These are phyloP conservation scores for Danio aesculapii DNA, from an alignment of 2,797 vertebrate genomes.

Conservation along the genomic window DNA sequence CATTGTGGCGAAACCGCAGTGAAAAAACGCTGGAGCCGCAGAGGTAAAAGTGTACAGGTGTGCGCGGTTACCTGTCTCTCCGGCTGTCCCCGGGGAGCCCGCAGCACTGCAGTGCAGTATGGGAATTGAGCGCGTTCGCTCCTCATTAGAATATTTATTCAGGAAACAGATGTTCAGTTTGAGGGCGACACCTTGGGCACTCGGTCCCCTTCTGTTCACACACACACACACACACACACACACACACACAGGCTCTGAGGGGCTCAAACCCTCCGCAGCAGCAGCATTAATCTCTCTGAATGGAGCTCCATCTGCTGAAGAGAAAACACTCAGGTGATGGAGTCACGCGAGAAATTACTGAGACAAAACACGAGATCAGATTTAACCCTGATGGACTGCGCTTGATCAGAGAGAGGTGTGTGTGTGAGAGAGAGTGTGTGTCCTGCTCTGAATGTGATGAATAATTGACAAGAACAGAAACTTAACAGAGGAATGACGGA, in stretches of 20 bases:
- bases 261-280: conserved; percentile 69
- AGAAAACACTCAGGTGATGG: conserved; percentile 18
- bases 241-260: conserved; percentile 43
- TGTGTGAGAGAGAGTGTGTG: conserved; percentile 65
- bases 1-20: too few species aligned
- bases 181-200: conserved; percentile 81
- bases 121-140: conserved; percentile 67
- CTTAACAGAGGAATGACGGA: conserved; percentile 71
- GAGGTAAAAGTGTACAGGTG: conserved; percentile 23
- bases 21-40: not conserved
- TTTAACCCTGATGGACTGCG: conserved; percentile 21
- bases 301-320: conserved; percentile 33
- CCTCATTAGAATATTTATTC: conserved; percentile 84
- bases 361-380: conserved; percentile 22
- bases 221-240: conserved; percentile 54
- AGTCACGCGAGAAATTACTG: conserved; percentile 21
- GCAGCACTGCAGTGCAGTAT: conserved; percentile 72
- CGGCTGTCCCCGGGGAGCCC: conserved; percentile 61
- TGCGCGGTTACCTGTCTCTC: conserved; percentile 27
- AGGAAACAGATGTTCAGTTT: conserved; percentile 82
- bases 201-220: conserved; percentile 76
- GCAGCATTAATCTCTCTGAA: conserved; percentile 71
- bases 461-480: conserved; percentile 79
- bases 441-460: conserved; percentile 73
- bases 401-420: too few species aligned